Conservation (phyloP, 2,113 vertebrate genomes). For the Hirundichthys speculiger region DNA sequence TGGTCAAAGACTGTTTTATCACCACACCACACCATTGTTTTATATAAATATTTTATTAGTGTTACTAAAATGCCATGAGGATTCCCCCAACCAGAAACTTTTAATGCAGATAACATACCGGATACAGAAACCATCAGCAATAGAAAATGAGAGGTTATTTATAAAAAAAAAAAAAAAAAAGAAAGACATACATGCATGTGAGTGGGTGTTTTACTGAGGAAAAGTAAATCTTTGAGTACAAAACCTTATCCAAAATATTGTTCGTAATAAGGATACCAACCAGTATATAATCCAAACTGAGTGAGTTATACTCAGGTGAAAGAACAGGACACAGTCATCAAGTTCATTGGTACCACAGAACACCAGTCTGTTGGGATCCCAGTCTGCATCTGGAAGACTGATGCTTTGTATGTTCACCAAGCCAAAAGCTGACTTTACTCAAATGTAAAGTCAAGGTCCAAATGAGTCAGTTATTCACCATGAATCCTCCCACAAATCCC, state of each 20-base stretch:
- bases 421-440: neutral
- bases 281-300: conserved; percentile 51
- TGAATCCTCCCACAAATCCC: conserved; percentile 10
- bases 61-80: conserved; percentile 52
- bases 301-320: conserved; percentile 33
- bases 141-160: conserved; percentile 52
- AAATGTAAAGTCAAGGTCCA: neutral
- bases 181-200: conserved; percentile 47
- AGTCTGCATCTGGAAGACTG: conserved; percentile 6
- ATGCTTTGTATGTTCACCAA: neutral
- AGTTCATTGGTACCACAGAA: conserved; percentile 31
- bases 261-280: conserved; percentile 43
- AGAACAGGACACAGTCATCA: conserved; percentile 13
- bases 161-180: no score
- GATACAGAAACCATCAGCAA: conserved; percentile 59
- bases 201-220: conserved; percentile 31
- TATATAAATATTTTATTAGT: conserved; percentile 81
- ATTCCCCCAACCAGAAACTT: conserved; percentile 1
- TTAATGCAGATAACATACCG: conserved; percentile 54
- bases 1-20: neutral
- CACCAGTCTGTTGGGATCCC: conserved; percentile 10
- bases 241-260: conserved; percentile 57
- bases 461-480: conserved; percentile 24
- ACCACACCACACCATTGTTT: conserved; percentile 24
- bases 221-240: conserved; percentile 58